Conservation (phyloP, 2,113 vertebrate species). For the Barbus barbus region DNA sequence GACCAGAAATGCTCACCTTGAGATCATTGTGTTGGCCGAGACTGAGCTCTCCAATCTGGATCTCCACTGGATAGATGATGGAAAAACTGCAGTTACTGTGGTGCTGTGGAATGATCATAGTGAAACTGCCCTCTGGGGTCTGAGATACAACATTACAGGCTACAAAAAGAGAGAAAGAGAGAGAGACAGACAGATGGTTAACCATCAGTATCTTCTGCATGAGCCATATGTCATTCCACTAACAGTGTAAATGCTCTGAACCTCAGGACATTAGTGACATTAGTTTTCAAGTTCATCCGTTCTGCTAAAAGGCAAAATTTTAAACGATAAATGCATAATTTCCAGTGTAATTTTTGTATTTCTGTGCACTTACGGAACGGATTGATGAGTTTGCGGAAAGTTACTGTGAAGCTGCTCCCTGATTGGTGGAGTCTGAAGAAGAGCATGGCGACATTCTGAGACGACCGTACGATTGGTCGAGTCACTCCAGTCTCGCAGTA, state of each 20-base stretch:
- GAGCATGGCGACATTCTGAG: slow-evolving; percentile 95
- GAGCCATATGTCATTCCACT: background rate
- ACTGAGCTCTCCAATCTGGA: slow-evolving; percentile 88
- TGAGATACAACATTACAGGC: slow-evolving; percentile 96
- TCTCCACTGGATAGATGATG: slow-evolving; percentile 90
- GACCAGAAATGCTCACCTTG: slow-evolving; percentile 73
- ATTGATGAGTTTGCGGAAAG: slow-evolving; percentile 82
- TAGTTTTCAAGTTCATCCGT: background rate
- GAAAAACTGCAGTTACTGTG: slow-evolving; percentile 97
- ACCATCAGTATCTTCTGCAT: background rate
- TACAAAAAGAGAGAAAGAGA: slow-evolving; percentile 58
- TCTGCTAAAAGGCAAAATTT: background rate
- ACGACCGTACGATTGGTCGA: slow-evolving; percentile 79
- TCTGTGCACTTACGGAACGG: slow-evolving; percentile 86
- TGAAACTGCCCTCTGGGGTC: slow-evolving; percentile 90
- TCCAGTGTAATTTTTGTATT: too few species aligned
- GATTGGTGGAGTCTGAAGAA: slow-evolving; percentile 87
- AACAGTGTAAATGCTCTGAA: background rate
- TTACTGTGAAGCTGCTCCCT: slow-evolving; percentile 88
- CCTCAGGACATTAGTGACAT: background rate
- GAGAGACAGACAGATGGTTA: background rate
- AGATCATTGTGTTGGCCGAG: slow-evolving; percentile 83
- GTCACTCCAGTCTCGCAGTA: slow-evolving; percentile 80
- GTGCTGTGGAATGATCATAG: slow-evolving; percentile 89
- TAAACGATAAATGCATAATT: background rate